A percentile compares a stretch with the other conserved stretches of the same genome.
These are phyloP conservation scores for Pomacea canaliculata DNA, from an alignment of 2,888 invertebrate species.

Conservation along the genomic window DNA sequence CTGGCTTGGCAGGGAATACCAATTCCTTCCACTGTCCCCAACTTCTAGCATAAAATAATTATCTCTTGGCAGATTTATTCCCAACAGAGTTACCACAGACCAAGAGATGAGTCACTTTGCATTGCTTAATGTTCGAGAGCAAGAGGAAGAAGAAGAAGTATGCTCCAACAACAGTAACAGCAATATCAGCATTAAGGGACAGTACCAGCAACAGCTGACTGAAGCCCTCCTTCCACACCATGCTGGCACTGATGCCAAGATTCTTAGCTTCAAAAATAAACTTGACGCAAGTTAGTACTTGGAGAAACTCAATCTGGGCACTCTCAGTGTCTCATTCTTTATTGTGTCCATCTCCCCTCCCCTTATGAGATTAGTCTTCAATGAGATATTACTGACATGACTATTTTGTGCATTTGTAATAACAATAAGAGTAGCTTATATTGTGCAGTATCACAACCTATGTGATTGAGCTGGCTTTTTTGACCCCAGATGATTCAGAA, in stretches of 20 bases:
- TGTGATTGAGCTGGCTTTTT: no score
- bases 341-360: no score
- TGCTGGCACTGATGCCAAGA: slow-evolving; percentile 74
- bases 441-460: no score
- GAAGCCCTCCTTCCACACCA: slow-evolving; percentile 51
- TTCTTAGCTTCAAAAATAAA: slow-evolving; percentile 88
- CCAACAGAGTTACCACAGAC: slow-evolving; percentile 86
- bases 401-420: no score
- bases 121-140: slow-evolving; percentile 55
- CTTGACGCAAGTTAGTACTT: background rate
- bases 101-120: slow-evolving; percentile 87
- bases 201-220: slow-evolving; percentile 55
- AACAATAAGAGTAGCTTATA: no score
- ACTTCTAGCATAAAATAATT: background rate
- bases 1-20: no score
- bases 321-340: no score
- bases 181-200: slow-evolving; percentile 31
- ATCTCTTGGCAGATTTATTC: slow-evolving; percentile 81
- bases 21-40: no score
- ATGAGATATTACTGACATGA: no score
- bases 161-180: slow-evolving; percentile 3
- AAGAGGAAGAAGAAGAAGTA: slow-evolving; percentile 45
- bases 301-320: no score
- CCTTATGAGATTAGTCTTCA: no score
- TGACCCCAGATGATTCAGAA: no score